Conservation (phyloP, 2,113 vertebrate genomes). For the Melospiza georgiana region DNA sequence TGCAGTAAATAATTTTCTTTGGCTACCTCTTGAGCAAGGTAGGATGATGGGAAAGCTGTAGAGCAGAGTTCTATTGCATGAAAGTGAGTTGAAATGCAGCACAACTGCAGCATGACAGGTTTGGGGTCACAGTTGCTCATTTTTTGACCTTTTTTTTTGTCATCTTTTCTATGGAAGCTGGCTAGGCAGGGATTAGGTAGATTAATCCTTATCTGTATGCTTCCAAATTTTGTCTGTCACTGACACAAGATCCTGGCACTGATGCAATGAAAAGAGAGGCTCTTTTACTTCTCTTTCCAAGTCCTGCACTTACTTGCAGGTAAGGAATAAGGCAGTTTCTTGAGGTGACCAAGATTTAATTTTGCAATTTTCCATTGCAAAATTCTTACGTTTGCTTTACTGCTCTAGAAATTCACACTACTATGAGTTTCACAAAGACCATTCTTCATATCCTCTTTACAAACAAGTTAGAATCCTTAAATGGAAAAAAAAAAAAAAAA, state of each 20-base stretch:
- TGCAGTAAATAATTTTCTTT: background rate
- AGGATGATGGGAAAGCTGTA: background rate
- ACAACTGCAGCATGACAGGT: background rate
- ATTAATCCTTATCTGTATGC: background rate
- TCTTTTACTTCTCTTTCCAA: background rate
- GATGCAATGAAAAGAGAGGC: background rate
- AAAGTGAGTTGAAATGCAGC: background rate
- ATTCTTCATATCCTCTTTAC: rapidly evolving
- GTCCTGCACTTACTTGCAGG: background rate
- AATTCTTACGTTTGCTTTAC: background rate
- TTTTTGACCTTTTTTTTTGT: slow-evolving; percentile 10
- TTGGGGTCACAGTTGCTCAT: background rate
- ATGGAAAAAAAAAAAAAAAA: background rate
- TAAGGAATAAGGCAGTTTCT: background rate
- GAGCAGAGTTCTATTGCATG: background rate
- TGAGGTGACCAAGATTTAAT: background rate
- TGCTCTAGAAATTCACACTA: background rate
- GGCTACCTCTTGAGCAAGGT: background rate
- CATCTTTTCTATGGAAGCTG: background rate
- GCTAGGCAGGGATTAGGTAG: background rate
- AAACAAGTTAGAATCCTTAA: background rate
- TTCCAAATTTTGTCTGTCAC: background rate
- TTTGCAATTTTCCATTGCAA: background rate
- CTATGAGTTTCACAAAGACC: background rate
- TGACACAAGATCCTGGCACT: background rate